Percentiles rank a stretch among this genome's conserved stretches.
Conservation (phyloP, 2,888 invertebrate genomes). For the Crematogaster levior region DNA sequence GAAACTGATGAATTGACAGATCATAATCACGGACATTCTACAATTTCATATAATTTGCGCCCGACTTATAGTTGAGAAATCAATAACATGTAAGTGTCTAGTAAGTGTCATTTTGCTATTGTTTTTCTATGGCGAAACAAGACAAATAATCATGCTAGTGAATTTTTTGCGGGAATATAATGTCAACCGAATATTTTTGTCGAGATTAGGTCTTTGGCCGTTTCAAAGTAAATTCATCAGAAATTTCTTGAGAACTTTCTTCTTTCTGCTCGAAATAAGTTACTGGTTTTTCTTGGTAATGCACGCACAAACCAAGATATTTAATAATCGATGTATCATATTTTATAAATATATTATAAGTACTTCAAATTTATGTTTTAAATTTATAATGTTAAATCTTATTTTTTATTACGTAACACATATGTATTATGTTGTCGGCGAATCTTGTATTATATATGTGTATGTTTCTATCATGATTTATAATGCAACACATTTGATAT, state of each 20-base stretch:
- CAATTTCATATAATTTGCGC: neutral
- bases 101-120: too few relatives aligned
- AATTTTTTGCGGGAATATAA: constrained; percentile 24
- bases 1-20: neutral
- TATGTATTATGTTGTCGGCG: too few relatives aligned
- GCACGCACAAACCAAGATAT: neutral
- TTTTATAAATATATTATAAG: too few relatives aligned
- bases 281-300: constrained; percentile 26
- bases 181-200: constrained; percentile 3
- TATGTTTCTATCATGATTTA: neutral
- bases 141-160: constrained; percentile 4
- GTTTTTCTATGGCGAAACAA: neutral
- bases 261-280: constrained; percentile 24
- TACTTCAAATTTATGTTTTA: neutral
- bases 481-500: neutral
- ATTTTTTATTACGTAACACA: neutral
- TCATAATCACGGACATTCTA: neutral
- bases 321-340: neutral
- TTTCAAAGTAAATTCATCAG: neutral
- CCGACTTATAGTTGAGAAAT: neutral
- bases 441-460: neutral
- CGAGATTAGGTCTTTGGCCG: constrained; percentile 10
- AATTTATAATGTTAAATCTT: neutral
- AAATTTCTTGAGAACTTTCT: neutral
- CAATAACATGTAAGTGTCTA: neutral